A percentile compares a stretch with the other conserved stretches of the same genome.
Conservation (phyloP, 2,888 invertebrate genomes). For the Eupsilia transversa region DNA sequence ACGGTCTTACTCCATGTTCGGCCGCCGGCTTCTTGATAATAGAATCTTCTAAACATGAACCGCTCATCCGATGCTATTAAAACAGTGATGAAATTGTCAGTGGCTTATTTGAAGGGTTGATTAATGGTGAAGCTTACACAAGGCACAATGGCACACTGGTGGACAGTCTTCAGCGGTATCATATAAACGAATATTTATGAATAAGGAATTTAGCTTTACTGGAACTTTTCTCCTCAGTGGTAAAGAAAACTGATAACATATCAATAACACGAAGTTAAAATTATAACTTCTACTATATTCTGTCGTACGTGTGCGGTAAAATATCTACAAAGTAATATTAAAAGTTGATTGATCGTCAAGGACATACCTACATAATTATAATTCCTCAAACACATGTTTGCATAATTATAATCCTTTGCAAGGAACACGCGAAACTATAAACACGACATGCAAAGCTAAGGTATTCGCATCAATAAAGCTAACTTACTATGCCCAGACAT, state of each 20-base stretch:
- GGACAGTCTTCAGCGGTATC: not conserved
- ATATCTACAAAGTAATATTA: not conserved
- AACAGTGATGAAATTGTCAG: not conserved
- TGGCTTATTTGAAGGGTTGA: not conserved
- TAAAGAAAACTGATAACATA: not conserved
- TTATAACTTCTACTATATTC: not conserved
- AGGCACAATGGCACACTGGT: not conserved
- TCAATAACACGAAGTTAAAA: not conserved
- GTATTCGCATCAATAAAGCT: not conserved
- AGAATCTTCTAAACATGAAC: not conserved
- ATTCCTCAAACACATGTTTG: conserved; percentile 32
- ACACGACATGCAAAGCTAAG: conserved; percentile 28
- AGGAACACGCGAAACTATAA: conserved; percentile 40
- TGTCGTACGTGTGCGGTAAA: not conserved
- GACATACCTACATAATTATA: conserved; percentile 28
- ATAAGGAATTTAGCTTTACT: not conserved
- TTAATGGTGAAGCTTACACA: not conserved
- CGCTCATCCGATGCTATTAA: not conserved
- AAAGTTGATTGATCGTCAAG: conserved; percentile 25
- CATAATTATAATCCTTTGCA: conserved; percentile 35
- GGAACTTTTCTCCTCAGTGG: not conserved
- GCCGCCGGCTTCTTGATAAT: too few species aligned
- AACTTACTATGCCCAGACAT: not conserved
- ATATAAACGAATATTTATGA: too few species aligned
- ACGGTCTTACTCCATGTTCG: not conserved